Conservation (phyloP, 2,888 invertebrate genomes). For the Liposcelis brunnea region DNA sequence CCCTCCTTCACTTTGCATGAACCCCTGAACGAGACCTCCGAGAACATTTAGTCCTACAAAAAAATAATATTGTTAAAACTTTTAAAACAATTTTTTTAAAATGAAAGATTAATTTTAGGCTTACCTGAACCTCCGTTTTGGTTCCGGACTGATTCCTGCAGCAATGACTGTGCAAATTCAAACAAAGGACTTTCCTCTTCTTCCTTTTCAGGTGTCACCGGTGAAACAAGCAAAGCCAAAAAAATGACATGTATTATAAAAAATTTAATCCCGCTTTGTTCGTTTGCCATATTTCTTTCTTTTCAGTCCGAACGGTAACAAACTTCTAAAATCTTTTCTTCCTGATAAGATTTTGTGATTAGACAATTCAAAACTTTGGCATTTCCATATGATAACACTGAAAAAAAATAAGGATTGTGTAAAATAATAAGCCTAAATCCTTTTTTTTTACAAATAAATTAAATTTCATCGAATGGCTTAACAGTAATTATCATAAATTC, state of each 20-base stretch:
- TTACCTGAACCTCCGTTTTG: slow-evolving; percentile 16
- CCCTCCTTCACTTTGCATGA: slow-evolving; percentile 49
- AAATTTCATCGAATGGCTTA: too few species aligned
- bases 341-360: too few species aligned
- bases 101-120: slow-evolving; percentile 16
- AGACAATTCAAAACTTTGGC: too few species aligned
- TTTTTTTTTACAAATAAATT: too few species aligned
- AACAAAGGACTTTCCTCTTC: slow-evolving; percentile 44
- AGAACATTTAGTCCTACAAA: slow-evolving; percentile 29
- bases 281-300: slow-evolving; percentile 2
- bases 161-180: slow-evolving; percentile 49
- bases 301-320: too few species aligned
- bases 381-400: too few species aligned
- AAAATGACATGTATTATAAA: not conserved
- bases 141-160: slow-evolving; percentile 38
- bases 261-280: slow-evolving; percentile 5
- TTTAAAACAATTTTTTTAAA: not conserved
- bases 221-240: not conserved
- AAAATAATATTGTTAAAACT: not conserved
- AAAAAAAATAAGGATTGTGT: too few species aligned
- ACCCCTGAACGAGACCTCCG: slow-evolving; percentile 44
- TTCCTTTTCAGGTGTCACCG: slow-evolving; percentile 20
- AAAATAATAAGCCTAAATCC: too few species aligned
- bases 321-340: too few species aligned
- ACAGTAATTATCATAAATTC: too few species aligned